Evolutionary conservation across 2,797 vertebrate species (phyloP), one percentile per base, ranked within the genome.

Genomic region (Lepilemur septentrionalis): DNA sequence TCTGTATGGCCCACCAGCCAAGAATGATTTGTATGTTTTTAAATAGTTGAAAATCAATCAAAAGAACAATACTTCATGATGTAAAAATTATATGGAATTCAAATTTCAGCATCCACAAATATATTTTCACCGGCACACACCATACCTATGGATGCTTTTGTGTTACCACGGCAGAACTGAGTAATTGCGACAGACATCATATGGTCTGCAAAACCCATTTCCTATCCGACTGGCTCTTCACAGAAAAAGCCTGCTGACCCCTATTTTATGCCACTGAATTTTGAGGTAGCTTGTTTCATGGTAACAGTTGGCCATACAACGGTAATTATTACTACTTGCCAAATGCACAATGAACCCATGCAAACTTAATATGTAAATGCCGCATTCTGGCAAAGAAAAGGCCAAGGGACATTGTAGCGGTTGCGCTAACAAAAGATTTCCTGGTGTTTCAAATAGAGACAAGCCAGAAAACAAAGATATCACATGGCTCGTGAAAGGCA

Each of bases 81-180:
- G 46, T 28, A 43, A 92, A 63, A 88, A 48, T 61, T 2, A 73
- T 0, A 30, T 1, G 23, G 41, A 91, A 82, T 80, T 75, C 50
- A 43, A 48, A 92, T 57, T 50, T 57, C 35, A 73, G 23, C 5
- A 9, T 13, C 70, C 50, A 13, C 46, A 67, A 67, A 50, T n/a
- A 35, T 48, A 82, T 52, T 43, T 50, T 55, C 6, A n/a, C 7
- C 17, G 46, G 75, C 30, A 23, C 2, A 17, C 4, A 2, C 46
- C 63, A 41, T 4, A 41, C 59, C 46, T 35, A 6, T 8, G 38
- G 69, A 67, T 11, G 41, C 17, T 38, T 35, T 38, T 10, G 12
- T 0, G 0, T 86, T 3, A 8, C 32, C 4, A 3, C 0, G 32
- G 50, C 82, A 57, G 70, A 46, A 28, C 0, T n/a, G 22, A 12